These are phyloP conservation scores for Mythimna vitellina DNA, from an alignment of 2,888 invertebrate species.

Conservation along the genomic window DNA sequence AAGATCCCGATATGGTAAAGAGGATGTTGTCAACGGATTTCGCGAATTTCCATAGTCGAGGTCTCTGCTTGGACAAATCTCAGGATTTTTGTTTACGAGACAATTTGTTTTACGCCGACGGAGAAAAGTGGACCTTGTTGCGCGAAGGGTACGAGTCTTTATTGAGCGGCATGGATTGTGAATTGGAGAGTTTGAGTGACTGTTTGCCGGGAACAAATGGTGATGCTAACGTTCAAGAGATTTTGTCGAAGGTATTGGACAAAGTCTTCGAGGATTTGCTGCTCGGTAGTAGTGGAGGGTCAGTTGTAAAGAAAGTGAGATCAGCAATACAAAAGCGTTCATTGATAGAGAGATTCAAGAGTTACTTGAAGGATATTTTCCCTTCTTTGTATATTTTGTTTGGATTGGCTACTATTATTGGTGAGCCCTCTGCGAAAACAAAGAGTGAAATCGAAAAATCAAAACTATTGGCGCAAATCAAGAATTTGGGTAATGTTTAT, in stretches of 20 bases:
- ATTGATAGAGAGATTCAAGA: slow-evolving; percentile 78
- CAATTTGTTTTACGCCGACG: slow-evolving; percentile 89
- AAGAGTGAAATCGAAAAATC: slow-evolving; percentile 72
- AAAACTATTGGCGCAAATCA: slow-evolving; percentile 75
- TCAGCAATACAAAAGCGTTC: slow-evolving; percentile 75
- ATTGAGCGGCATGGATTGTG: slow-evolving; percentile 76
- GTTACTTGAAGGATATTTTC: slow-evolving; percentile 84
- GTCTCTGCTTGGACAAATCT: slow-evolving; percentile 88
- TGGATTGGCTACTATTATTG: slow-evolving; percentile 75
- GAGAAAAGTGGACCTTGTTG: slow-evolving; percentile 86
- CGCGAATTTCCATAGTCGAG: slow-evolving; percentile 87
- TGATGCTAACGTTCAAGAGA: slow-evolving; percentile 86
- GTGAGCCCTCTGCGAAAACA: slow-evolving; percentile 74
- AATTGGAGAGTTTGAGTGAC: slow-evolving; percentile 83
- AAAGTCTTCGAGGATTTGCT: slow-evolving; percentile 85
- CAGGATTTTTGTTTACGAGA: slow-evolving; percentile 89
- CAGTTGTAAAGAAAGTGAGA: slow-evolving; percentile 77
- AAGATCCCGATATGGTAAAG: slow-evolving; percentile 84
- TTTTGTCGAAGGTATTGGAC: slow-evolving; percentile 87
- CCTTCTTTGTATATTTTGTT: slow-evolving; percentile 83
- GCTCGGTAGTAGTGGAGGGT: slow-evolving; percentile 75
- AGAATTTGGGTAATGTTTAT: slow-evolving; percentile 73
- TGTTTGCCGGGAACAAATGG: slow-evolving; percentile 89
- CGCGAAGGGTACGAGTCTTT: slow-evolving; percentile 81
- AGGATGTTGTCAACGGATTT: slow-evolving; percentile 87